Conservation (phyloP, 2,888 invertebrate genomes). For the Chrysolina americana region DNA sequence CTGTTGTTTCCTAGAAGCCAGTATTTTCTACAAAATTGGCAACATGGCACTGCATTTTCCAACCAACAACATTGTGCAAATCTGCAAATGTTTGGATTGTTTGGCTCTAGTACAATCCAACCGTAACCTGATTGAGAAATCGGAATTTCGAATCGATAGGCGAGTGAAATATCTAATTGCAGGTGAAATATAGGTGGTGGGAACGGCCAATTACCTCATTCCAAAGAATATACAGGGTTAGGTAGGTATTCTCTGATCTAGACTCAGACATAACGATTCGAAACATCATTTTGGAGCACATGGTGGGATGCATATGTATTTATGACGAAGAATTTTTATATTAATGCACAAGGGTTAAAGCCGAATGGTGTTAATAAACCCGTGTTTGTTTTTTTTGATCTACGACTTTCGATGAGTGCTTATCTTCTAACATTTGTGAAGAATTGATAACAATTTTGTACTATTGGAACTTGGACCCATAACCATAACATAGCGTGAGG, state of each 20-base stretch:
- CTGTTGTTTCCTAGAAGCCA: not conserved
- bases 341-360: no score
- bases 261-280: not conserved
- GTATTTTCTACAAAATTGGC: not conserved
- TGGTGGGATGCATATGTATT: not conserved
- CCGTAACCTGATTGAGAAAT: constrained; percentile 1
- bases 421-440: no score
- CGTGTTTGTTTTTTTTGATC: no score
- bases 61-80: not conserved
- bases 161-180: not conserved
- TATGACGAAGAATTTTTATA: no score
- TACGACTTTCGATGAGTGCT: no score
- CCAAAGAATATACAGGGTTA: not conserved
- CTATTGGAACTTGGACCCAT: no score
- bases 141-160: not conserved
- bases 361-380: no score
- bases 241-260: not conserved
- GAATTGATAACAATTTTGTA: no score
- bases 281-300: no score
- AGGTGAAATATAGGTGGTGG: constrained; percentile 1
- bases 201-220: not conserved
- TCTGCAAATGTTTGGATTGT: no score
- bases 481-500: no score
- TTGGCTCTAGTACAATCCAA: constrained; percentile 1
- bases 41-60: not conserved